Evolutionary conservation across 2,113 vertebrate species (phyloP).

Genomic region (Hyperopisus bebe): DNA sequence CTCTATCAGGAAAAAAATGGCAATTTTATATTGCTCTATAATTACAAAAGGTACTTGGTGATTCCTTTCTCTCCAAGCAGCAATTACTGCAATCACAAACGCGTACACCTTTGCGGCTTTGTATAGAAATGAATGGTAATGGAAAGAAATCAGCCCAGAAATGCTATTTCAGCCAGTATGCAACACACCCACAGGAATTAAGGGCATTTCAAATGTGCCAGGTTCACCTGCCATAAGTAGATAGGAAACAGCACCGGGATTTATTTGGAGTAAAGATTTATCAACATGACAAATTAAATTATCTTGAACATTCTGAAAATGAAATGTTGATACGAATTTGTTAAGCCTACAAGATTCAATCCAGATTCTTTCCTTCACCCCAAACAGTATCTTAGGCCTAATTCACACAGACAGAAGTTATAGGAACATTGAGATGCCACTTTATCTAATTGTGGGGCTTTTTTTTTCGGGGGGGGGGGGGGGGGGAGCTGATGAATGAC

Average conservation of each 20-base stretch:
- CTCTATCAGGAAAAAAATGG: not conserved
- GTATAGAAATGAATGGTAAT: not conserved
- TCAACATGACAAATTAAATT: not conserved
- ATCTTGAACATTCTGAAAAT: not conserved
- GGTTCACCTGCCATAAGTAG: not conserved
- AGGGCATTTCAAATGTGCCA: not conserved
- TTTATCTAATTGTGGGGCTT: not conserved
- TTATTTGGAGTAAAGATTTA: not conserved
- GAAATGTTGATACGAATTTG: not conserved
- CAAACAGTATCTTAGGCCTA: not conserved
- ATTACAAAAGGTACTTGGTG: not conserved
- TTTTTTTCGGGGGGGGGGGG: too few species aligned
- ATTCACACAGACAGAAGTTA: not conserved
- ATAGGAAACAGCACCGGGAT: not conserved
- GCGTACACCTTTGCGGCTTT: not conserved
- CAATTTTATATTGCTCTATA: not conserved
- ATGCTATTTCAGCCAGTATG: not conserved
- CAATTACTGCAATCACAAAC: not conserved
- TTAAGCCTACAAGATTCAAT: not conserved
- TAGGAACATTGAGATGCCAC: not conserved
- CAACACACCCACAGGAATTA: not conserved
- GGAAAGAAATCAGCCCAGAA: not conserved
- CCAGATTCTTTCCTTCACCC: not conserved
- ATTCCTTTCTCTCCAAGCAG: not conserved
- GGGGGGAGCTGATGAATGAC: not conserved